Evolutionary conservation across 2,888 invertebrate species (phyloP).

Genomic region (Drepanosiphum platanoidis): DNA sequence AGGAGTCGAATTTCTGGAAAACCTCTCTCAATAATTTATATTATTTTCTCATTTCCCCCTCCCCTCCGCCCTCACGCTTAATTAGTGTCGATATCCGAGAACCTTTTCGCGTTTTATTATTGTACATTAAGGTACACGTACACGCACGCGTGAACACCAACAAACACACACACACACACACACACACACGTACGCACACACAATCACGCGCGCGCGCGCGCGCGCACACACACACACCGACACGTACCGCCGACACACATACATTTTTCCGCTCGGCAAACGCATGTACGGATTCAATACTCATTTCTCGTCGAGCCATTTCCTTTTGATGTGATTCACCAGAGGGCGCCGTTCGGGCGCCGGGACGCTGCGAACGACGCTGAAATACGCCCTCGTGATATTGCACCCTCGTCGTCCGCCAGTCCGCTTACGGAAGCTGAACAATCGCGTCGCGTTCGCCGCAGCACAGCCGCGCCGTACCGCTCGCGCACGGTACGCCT

Average conservation of each 20-base stretch:
- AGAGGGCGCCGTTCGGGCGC: constrained; percentile 59
- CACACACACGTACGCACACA: no score
- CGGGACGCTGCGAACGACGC: constrained; percentile 56
- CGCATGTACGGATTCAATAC: constrained; percentile 39
- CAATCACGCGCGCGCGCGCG: not conserved
- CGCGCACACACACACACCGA: no score
- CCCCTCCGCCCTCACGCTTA: not conserved
- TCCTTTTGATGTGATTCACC: constrained; percentile 39
- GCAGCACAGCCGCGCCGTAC: not conserved
- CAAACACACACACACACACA: no score
- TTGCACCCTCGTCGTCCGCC: constrained; percentile 10
- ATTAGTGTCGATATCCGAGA: constrained; percentile 7
- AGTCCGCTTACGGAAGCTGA: constrained; percentile 54
- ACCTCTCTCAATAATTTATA: constrained; percentile 1
- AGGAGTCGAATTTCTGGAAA: not conserved
- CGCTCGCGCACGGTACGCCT: not conserved
- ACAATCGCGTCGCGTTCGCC: constrained; percentile 45
- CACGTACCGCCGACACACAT: not conserved
- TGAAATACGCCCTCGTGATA: constrained; percentile 59
- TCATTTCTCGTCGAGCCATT: constrained; percentile 27
- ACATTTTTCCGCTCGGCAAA: constrained; percentile 28
- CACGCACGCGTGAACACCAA: not conserved
- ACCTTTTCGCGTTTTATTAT: constrained; percentile 30
- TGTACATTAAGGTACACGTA: not conserved
- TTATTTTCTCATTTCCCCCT: not conserved